Evolutionary conservation across 2,888 invertebrate genomes (phyloP).

Genomic region (Pseudococcus longispinus): DNA sequence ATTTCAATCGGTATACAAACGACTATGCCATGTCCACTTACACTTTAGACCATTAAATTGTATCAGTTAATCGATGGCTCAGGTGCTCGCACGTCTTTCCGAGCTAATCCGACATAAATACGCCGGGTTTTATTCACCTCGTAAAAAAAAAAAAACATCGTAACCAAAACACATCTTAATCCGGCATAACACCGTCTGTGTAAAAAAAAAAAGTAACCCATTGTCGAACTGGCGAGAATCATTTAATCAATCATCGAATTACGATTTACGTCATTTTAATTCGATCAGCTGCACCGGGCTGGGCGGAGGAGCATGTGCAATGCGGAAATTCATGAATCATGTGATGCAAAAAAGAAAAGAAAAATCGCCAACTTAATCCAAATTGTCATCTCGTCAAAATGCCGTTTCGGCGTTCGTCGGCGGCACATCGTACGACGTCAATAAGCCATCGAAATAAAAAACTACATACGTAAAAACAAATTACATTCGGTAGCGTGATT

Average conservation of each 20-base stretch:
- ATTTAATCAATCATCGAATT: not conserved
- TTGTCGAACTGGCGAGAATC: not conserved
- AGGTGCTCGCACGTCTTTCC: not conserved
- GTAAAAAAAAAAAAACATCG: not conserved
- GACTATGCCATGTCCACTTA: not conserved
- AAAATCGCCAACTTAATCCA: not conserved
- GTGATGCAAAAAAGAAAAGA: not conserved
- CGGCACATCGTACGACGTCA: not conserved
- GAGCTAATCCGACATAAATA: not conserved
- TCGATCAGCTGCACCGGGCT: not conserved
- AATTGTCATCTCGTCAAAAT: not conserved
- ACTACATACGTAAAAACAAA: conserved; percentile 7
- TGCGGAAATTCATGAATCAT: not conserved
- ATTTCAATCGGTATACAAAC: not conserved
- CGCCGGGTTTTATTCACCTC: not conserved
- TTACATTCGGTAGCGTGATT: not conserved
- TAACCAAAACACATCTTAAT: not conserved
- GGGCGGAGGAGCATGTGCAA: not conserved
- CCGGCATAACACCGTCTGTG: not conserved
- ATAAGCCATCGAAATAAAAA: not conserved
- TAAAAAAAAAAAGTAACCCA: not conserved
- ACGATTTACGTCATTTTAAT: not conserved
- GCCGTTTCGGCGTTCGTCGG: not conserved
- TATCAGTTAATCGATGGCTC: not conserved
- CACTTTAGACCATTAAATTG: not conserved